Evolutionary conservation across 2,888 invertebrate species (phyloP).

Genomic region (Smittia aterrima): DNA sequence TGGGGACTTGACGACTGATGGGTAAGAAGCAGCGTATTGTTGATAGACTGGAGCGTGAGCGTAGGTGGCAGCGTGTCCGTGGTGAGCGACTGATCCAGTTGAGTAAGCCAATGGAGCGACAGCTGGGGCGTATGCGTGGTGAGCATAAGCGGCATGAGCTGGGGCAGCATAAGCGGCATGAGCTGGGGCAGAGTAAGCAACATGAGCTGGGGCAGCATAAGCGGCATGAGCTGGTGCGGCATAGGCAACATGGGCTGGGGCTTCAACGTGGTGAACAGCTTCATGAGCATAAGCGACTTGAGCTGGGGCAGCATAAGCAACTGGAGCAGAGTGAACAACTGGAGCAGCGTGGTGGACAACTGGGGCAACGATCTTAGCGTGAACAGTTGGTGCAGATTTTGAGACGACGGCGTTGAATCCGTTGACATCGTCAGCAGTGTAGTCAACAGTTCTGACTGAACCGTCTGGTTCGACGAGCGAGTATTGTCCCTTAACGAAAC

Average conservation of each 20-base stretch:
- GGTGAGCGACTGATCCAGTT: no score
- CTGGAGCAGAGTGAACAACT: slow-evolving; percentile 43
- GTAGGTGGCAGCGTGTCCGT: slow-evolving; percentile 15
- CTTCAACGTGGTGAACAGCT: no score
- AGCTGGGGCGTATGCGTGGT: slow-evolving; percentile 7
- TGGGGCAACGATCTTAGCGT: slow-evolving; percentile 44
- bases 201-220: no score
- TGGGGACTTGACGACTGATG: slow-evolving; percentile 30
- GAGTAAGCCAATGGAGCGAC: slow-evolving; percentile 1
- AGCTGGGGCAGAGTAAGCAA: no score
- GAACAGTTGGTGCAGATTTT: slow-evolving; percentile 52
- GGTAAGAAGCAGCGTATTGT: slow-evolving; percentile 16
- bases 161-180: slow-evolving; percentile 42
- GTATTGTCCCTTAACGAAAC: slow-evolving; percentile 55
- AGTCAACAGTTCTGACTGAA: slow-evolving; percentile 55
- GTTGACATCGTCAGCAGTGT: slow-evolving; percentile 53
- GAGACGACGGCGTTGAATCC: slow-evolving; percentile 55
- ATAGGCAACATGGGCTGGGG: slow-evolving; percentile 38
- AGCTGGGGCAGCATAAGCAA: slow-evolving; percentile 41
- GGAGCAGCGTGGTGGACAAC: slow-evolving; percentile 43
- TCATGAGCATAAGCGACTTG: not conserved
- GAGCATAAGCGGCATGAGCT: no score
- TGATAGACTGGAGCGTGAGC: slow-evolving; percentile 26
- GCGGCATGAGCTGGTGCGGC: slow-evolving; percentile 43
- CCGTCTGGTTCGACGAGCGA: slow-evolving; percentile 55